These are phyloP conservation scores for Semnornis frantzii DNA, from an alignment of 2,113 vertebrate genomes.

Conservation along the genomic window DNA sequence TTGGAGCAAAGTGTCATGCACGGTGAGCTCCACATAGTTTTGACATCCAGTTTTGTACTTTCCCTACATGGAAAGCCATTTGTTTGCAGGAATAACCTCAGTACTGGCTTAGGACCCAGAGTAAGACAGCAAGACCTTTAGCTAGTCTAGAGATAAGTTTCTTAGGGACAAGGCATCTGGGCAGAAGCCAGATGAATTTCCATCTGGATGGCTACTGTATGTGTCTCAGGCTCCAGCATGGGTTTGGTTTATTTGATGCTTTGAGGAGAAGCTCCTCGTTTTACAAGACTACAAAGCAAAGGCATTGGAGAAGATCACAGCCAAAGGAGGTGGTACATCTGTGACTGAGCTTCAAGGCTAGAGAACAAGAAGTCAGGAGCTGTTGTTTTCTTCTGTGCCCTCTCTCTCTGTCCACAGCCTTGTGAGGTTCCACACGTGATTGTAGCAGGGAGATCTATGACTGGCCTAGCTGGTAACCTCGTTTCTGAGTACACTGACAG, in stretches of 20 bases:
- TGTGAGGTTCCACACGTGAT: not conserved
- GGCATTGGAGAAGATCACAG: not conserved
- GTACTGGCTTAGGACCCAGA: not conserved
- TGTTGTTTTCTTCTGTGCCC: not conserved
- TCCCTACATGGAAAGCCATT: not conserved
- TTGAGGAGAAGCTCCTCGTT: not conserved
- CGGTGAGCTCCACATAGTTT: not conserved
- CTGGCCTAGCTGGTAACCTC: not conserved
- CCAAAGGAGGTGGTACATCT: not conserved
- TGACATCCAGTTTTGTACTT: not conserved
- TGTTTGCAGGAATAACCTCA: not conserved
- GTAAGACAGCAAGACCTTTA: not conserved
- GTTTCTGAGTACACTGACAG: not conserved
- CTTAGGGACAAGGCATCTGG: not conserved
- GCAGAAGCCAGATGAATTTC: not conserved
- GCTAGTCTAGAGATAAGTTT: not conserved
- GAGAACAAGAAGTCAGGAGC: not conserved
- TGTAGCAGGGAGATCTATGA: not conserved
- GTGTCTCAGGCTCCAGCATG: not conserved
- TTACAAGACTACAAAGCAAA: not conserved
- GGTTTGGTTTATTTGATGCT: not conserved
- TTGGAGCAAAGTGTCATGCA: not conserved
- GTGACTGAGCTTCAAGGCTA: not conserved
- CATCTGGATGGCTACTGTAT: not conserved
- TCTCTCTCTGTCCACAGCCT: not conserved